These are phyloP conservation scores for Teleogryllus occipitalis DNA, from an alignment of 1,140 invertebrate species.

Conservation along the genomic window DNA sequence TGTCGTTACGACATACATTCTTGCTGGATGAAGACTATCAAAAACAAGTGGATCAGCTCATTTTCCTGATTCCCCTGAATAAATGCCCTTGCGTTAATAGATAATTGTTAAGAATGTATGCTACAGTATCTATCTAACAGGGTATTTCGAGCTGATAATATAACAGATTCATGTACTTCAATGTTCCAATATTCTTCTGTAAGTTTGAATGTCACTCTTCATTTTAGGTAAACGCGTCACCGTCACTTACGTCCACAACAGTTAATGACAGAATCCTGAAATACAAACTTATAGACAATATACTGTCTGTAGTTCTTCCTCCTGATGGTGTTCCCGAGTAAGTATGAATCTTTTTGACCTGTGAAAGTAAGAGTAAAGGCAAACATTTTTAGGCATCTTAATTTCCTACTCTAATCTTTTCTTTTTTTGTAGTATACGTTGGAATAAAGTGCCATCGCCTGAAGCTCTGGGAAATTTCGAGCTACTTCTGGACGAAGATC, in stretches of 20 bases:
- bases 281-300: slow-evolving; percentile 92
- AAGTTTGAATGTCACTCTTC: too few relatives aligned
- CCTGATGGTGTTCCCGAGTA: slow-evolving; percentile 77
- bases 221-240: slow-evolving; percentile 67
- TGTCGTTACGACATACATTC: too few relatives aligned
- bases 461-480: slow-evolving; percentile 84
- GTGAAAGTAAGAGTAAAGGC: not conserved
- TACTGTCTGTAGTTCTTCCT: slow-evolving; percentile 83
- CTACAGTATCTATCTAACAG: too few relatives aligned
- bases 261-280: slow-evolving; percentile 93
- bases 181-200: too few relatives aligned
- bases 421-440: slow-evolving; percentile 48
- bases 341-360: not conserved
- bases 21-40: too few relatives aligned
- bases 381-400: not conserved
- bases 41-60: too few relatives aligned
- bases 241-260: slow-evolving; percentile 88
- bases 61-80: too few relatives aligned
- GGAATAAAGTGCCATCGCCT: slow-evolving; percentile 79
- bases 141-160: too few relatives aligned
- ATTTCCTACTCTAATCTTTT: not conserved
- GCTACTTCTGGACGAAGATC: slow-evolving; percentile 77
- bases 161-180: too few relatives aligned
- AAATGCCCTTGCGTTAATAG: too few relatives aligned
- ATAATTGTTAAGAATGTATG: too few relatives aligned